phyloP scores from a whole-genome alignment of 2,113 vertebrate genomes.

The Deroptyus accipitrinus region DNA sequence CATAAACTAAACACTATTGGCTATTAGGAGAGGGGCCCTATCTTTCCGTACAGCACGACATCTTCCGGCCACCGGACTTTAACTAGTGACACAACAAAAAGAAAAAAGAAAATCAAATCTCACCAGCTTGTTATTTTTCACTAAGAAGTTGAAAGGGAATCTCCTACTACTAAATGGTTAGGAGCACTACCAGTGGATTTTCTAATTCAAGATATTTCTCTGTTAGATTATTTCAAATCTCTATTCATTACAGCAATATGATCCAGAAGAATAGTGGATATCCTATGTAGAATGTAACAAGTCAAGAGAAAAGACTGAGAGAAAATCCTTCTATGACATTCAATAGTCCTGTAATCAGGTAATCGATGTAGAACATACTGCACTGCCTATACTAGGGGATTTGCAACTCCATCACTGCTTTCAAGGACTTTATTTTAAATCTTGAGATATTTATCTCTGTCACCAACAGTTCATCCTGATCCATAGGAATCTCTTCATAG shows the following conservation, averaged over 20 bases:
- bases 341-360: background rate
- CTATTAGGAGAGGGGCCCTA: too few species aligned
- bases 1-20: too few species aligned
- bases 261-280: background rate
- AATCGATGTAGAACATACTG: background rate
- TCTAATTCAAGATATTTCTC: background rate
- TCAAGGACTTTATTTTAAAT: background rate
- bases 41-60: too few species aligned
- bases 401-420: background rate
- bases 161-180: background rate
- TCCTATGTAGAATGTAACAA: background rate
- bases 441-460: background rate
- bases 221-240: background rate
- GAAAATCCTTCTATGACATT: background rate
- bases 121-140: background rate
- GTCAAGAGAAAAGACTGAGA: background rate
- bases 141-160: background rate
- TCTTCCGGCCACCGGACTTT: too few species aligned
- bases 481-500: background rate
- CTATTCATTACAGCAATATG: background rate
- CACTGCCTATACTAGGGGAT: background rate
- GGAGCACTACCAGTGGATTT: background rate
- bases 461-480: background rate
- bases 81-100: too few species aligned
- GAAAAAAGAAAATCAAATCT: background rate